Conservation (phyloP, 2,113 vertebrate genomes). For the Salvelinus sp. region DNA sequence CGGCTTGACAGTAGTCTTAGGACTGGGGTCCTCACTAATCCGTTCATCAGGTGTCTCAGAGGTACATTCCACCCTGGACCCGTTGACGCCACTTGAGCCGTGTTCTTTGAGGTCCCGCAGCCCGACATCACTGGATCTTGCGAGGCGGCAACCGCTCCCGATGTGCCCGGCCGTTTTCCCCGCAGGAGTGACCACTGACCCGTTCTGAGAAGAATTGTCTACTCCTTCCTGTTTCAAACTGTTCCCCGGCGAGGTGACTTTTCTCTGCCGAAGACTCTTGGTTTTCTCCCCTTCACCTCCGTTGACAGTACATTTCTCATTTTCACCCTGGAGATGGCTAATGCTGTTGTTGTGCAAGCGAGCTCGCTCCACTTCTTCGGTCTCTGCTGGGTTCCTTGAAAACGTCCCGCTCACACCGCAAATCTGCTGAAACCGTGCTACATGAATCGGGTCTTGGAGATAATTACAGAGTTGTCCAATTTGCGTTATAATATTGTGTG, state of each 20-base stretch:
- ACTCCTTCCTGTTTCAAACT: slow-evolving; percentile 1
- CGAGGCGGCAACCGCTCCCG: background rate
- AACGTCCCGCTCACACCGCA: slow-evolving; percentile 82
- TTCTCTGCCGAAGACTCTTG: slow-evolving; percentile 27
- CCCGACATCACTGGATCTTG: slow-evolving; percentile 15
- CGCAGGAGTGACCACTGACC: slow-evolving; percentile 44
- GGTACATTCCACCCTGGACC: background rate
- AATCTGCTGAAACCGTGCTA: slow-evolving; percentile 87
- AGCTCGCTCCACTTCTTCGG: slow-evolving; percentile 26
- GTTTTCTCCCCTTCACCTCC: slow-evolving; percentile 30
- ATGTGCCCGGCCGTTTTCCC: background rate
- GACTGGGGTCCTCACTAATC: background rate
- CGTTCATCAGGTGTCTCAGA: background rate
- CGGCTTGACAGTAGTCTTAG: slow-evolving; percentile 51
- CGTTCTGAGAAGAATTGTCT: slow-evolving; percentile 64
- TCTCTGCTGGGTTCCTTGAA: slow-evolving; percentile 26
- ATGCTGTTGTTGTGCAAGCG: slow-evolving; percentile 60
- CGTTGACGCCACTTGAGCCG: background rate
- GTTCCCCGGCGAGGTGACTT: background rate
- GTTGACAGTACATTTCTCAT: background rate
- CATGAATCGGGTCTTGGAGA: slow-evolving; percentile 85
- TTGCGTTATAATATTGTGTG: slow-evolving; percentile 23
- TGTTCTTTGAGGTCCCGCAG: background rate
- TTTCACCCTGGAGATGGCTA: slow-evolving; percentile 21
- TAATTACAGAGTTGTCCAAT: slow-evolving; percentile 50